These are phyloP conservation scores for Potamilus streckersoni DNA, from an alignment of 1,140 invertebrate genomes.

Conservation along the genomic window DNA sequence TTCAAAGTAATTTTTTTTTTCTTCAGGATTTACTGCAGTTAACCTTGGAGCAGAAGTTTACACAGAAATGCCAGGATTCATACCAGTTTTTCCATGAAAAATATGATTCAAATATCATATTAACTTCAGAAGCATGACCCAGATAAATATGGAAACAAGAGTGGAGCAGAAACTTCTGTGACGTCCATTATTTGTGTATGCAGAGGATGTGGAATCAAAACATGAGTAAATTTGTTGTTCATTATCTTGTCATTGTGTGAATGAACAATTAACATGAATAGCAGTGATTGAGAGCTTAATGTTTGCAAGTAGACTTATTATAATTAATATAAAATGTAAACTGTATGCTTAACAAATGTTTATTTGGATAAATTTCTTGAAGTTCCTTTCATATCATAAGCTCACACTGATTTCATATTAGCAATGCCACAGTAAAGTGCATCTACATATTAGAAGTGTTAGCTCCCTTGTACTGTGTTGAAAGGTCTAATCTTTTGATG, in stretches of 20 bases:
- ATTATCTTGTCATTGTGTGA: too few relatives aligned
- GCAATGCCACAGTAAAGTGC: too few relatives aligned
- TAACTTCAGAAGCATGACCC: conserved; percentile 29
- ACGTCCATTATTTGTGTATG: conserved; percentile 11
- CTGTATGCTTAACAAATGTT: not conserved
- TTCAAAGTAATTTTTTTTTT: too few relatives aligned
- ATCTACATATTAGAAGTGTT: too few relatives aligned
- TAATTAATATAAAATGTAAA: not conserved
- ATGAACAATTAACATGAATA: not conserved
- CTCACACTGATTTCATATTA: too few relatives aligned
- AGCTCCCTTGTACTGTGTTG: too few relatives aligned
- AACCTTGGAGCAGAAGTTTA: too few relatives aligned
- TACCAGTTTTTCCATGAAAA: too few relatives aligned
- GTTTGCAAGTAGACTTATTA: not conserved
- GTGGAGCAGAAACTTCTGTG: conserved; percentile 26
- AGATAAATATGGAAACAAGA: not conserved
- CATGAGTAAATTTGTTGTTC: conserved; percentile 8
- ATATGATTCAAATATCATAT: too few relatives aligned
- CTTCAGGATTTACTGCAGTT: too few relatives aligned
- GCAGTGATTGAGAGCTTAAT: not conserved
- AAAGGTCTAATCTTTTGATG: too few relatives aligned
- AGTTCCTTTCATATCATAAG: not conserved
- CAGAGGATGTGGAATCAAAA: conserved; percentile 21
- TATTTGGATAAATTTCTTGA: not conserved
- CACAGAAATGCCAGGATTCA: too few relatives aligned